These are phyloP conservation scores for Apis cerana DNA, from an alignment of 1,140 invertebrate genomes.

Conservation along the genomic window DNA sequence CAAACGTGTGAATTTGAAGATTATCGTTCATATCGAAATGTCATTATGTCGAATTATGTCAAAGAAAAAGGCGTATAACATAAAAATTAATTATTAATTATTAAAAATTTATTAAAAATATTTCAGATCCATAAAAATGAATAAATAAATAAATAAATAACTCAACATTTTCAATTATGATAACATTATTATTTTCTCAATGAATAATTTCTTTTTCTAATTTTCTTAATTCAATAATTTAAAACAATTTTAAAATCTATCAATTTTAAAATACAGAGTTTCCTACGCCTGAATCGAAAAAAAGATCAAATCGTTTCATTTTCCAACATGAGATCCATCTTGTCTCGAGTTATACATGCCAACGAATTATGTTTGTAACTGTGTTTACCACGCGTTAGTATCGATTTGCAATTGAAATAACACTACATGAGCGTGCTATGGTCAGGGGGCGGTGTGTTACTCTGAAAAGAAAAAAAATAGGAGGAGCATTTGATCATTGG, in stretches of 20 bases:
- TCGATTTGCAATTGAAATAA: conserved; percentile 66
- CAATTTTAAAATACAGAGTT: neutral
- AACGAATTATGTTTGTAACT: neutral
- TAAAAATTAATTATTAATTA: too few relatives aligned
- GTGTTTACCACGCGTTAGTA: conserved; percentile 44
- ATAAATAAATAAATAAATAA: too few relatives aligned
- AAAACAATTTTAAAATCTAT: neutral
- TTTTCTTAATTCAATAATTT: too few relatives aligned
- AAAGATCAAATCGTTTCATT: neutral
- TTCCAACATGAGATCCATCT: conserved; percentile 12
- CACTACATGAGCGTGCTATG: conserved; percentile 19
- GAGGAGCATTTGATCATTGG: conserved; percentile 42
- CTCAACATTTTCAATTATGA: too few relatives aligned
- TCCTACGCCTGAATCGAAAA: too few relatives aligned
- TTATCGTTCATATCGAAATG: neutral
- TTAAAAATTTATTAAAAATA: too few relatives aligned
- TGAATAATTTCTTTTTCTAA: too few relatives aligned
- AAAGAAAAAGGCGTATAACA: neutral
- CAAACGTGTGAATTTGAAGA: conserved; percentile 7
- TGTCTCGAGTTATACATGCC: conserved; percentile 3
- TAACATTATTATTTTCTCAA: too few relatives aligned
- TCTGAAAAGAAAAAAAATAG: conserved; percentile 48
- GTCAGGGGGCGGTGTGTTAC: conserved; percentile 50
- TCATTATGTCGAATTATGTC: too few relatives aligned
- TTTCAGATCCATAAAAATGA: too few relatives aligned